Percentiles rank a stretch among this genome's conserved stretches.
Conservation (phyloP, 2,888 invertebrate genomes). For the Plebejus argus region DNA sequence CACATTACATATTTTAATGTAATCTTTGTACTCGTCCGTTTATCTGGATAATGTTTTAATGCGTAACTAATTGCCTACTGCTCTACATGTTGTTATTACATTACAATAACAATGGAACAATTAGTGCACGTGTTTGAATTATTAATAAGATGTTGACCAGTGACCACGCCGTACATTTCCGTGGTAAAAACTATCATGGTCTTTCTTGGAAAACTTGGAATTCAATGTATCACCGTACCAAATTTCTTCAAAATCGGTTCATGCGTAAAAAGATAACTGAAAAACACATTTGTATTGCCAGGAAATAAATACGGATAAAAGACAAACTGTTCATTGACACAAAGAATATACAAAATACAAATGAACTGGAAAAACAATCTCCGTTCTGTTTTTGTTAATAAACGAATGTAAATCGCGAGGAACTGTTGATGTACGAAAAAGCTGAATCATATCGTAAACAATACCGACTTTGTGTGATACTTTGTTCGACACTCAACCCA, state of each 20-base stretch:
- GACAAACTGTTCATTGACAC: neutral
- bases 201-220: neutral
- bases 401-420: neutral
- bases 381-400: neutral
- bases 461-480: neutral
- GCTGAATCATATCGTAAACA: slow-evolving; percentile 23
- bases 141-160: neutral
- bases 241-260: neutral
- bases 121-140: slow-evolving; percentile 13
- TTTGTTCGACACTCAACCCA: neutral
- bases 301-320: neutral
- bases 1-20: no score
- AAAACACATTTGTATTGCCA: neutral
- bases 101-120: slow-evolving; percentile 15
- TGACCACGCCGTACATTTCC: neutral
- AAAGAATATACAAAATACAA: slow-evolving; percentile 3
- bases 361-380: neutral
- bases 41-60: neutral
- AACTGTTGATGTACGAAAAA: slow-evolving; percentile 5
- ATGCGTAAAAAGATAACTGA: neutral
- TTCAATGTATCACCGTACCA: neutral
- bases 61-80: neutral
- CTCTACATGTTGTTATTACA: slow-evolving; percentile 6
- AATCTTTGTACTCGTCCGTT: neutral
- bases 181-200: neutral